Evolutionary conservation across 2,888 invertebrate species (phyloP).

Genomic region (Hydropsyche betteni): DNA sequence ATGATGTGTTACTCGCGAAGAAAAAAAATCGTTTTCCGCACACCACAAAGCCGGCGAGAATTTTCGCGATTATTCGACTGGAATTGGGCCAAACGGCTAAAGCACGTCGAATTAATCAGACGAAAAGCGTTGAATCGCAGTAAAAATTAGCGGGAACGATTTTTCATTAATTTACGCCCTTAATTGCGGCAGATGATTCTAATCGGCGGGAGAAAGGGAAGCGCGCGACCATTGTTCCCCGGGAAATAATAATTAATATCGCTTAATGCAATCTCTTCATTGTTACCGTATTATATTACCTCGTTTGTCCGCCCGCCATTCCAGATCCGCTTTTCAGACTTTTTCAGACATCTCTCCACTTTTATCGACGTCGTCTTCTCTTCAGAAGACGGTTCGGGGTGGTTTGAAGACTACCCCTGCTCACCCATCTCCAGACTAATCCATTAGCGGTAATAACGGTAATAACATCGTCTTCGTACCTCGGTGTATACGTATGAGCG

Average conservation of each 20-base stretch:
- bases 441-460: constrained; percentile 45
- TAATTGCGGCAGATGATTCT: constrained; percentile 6
- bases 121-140: too few relatives aligned
- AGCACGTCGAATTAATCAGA: too few relatives aligned
- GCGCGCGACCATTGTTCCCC: neutral
- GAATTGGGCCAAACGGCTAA: too few relatives aligned
- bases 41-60: too few relatives aligned
- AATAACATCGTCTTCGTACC: constrained; percentile 37
- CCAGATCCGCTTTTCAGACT: constrained; percentile 1
- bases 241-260: constrained; percentile 19
- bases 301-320: neutral
- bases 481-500: constrained; percentile 28
- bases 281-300: constrained; percentile 7
- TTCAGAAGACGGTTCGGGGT: constrained; percentile 4
- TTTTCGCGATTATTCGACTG: too few relatives aligned
- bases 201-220: neutral
- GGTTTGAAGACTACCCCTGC: neutral
- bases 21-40: too few relatives aligned
- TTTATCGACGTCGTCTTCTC: constrained; percentile 6
- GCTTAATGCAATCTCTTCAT: constrained; percentile 15
- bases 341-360: constrained; percentile 4
- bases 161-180: neutral
- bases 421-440: constrained; percentile 39
- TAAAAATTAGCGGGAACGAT: too few relatives aligned
- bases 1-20: too few relatives aligned